phyloP scores from a whole-genome alignment of 37 sponge, comb jelly and placozoan species.

The Petrosia ficiformis region DNA sequence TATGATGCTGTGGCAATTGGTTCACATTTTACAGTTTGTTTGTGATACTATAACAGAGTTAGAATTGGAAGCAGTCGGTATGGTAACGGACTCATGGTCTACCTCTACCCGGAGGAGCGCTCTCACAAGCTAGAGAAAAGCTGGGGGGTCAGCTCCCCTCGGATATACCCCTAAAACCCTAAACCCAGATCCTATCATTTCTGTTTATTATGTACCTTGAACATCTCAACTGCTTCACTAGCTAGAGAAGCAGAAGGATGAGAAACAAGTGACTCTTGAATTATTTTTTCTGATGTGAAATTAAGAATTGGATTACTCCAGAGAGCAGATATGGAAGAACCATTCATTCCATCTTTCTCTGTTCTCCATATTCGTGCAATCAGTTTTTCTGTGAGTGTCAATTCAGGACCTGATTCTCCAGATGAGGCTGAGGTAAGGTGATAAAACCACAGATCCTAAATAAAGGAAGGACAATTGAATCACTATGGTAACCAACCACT shows the following conservation, averaged over 20 bases:
- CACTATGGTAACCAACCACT: too few relatives aligned
- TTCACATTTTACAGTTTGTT: too few relatives aligned
- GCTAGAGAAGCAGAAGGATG: conserved; percentile 45
- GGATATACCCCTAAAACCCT: too few relatives aligned
- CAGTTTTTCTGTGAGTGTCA: conserved; percentile 31
- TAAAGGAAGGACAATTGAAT: neutral
- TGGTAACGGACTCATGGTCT: too few relatives aligned
- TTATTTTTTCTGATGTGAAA: conserved; percentile 9
- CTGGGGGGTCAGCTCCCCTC: too few relatives aligned
- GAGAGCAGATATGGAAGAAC: neutral
- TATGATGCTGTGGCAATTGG: too few relatives aligned
- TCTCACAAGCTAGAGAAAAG: too few relatives aligned
- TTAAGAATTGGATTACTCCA: conserved; percentile 52
- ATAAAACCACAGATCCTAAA: conserved; percentile 55
- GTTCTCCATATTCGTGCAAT: conserved; percentile 18
- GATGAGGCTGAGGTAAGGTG: conserved; percentile 15
- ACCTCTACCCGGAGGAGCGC: too few relatives aligned
- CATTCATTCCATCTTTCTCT: neutral
- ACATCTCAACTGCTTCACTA: conserved; percentile 21
- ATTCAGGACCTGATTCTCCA: conserved; percentile 24
- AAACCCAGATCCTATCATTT: too few relatives aligned
- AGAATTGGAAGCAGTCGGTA: too few relatives aligned
- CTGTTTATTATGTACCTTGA: too few relatives aligned
- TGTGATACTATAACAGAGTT: too few relatives aligned
- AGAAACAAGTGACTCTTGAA: conserved; percentile 33